Percentiles rank a stretch among this genome's conserved stretches.
phyloP scores from a whole-genome alignment of 2,113 vertebrate genomes.

The Pipa parva region DNA sequence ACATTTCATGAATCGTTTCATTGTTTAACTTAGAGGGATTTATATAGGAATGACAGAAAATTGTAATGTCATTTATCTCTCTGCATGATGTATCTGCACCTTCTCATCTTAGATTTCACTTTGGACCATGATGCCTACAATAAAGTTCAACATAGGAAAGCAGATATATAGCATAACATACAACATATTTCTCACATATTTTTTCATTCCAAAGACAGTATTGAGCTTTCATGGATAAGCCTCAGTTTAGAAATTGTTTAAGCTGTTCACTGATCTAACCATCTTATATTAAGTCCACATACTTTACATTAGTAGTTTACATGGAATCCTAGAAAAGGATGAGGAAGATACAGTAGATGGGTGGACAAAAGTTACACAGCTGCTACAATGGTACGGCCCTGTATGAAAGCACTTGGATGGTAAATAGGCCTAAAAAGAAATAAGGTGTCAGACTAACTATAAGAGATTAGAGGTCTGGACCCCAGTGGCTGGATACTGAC shows the following conservation, averaged over 20 bases:
- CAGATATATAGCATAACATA: neutral
- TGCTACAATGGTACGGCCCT: no score
- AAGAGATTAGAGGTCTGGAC: no score
- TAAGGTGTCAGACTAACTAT: no score
- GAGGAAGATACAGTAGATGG: no score
- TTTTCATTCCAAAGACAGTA: neutral
- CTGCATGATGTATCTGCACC: slow-evolving; percentile 15
- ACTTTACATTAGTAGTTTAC: no score
- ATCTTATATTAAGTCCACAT: neutral
- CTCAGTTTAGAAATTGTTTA: neutral
- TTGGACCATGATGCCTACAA: slow-evolving; percentile 5
- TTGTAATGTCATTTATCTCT: slow-evolving; percentile 17
- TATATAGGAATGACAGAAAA: slow-evolving; percentile 13
- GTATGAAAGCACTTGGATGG: no score
- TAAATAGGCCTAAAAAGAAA: no score
- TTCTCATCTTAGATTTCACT: neutral
- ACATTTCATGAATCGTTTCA: neutral
- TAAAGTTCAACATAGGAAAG: neutral
- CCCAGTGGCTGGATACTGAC: no score
- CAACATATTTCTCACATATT: neutral
- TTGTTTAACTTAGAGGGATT: slow-evolving; percentile 6
- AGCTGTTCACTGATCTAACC: neutral
- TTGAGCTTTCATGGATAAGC: neutral
- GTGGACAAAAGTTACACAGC: no score
- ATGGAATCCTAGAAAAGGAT: no score